These are phyloP conservation scores for Characodon lateralis DNA, from an alignment of 2,797 vertebrate species.

Conservation along the genomic window DNA sequence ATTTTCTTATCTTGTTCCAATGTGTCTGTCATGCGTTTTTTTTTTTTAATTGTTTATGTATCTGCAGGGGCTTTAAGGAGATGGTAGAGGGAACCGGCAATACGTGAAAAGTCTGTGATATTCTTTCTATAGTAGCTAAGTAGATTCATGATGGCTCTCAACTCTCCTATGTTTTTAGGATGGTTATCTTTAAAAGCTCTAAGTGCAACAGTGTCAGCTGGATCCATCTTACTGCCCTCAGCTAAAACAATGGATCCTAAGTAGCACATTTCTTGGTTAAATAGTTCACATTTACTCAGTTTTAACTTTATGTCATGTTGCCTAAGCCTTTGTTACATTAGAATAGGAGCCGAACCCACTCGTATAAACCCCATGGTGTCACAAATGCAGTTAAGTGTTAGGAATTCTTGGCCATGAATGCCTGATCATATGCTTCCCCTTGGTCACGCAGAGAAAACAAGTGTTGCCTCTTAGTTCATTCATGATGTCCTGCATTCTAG, in stretches of 20 bases:
- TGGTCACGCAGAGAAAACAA: too few relatives aligned
- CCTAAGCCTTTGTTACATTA: background rate
- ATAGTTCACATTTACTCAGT: background rate
- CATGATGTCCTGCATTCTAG: too few relatives aligned
- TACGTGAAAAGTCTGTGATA: conserved; percentile 11
- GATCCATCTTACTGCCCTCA: background rate
- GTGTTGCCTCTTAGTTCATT: too few relatives aligned
- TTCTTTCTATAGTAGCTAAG: background rate
- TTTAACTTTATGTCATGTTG: background rate
- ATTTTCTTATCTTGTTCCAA: background rate
- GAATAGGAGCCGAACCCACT: too few relatives aligned
- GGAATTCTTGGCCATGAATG: too few relatives aligned
- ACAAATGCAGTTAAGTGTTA: too few relatives aligned
- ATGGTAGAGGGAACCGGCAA: background rate
- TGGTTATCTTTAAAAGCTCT: background rate
- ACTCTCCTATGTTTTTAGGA: background rate
- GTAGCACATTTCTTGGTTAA: background rate
- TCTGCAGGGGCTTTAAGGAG: too few relatives aligned
- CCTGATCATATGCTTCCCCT: too few relatives aligned
- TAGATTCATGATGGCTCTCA: background rate
- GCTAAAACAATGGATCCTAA: background rate
- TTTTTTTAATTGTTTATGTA: too few relatives aligned
- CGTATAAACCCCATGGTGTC: too few relatives aligned
- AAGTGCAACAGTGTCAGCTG: background rate
- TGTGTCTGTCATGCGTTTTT: too few relatives aligned